Percentiles rank a stretch among this genome's conserved stretches.
Evolutionary conservation across 2,888 invertebrate genomes (phyloP).

Genomic region (Clostera curtula): DNA sequence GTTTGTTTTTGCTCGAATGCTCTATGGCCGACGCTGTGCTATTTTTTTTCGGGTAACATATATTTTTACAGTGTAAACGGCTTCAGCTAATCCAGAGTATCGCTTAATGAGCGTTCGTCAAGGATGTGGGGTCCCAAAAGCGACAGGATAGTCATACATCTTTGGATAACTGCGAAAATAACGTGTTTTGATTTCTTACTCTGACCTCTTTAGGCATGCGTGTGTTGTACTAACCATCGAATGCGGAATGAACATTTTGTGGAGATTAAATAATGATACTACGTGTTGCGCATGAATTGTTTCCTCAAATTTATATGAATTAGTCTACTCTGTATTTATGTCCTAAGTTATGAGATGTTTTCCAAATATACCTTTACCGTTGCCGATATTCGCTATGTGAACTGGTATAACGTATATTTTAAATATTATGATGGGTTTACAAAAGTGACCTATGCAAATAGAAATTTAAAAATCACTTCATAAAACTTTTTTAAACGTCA

Average conservation of each 20-base stretch:
- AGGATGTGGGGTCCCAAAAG: conserved; percentile 38
- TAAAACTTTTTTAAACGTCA: too few relatives aligned
- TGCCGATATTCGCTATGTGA: conserved; percentile 29
- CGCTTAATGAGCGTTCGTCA: conserved; percentile 42
- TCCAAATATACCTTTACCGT: conserved; percentile 14
- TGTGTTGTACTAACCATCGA: conserved; percentile 49
- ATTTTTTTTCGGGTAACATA: conserved; percentile 37
- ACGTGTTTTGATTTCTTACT: conserved; percentile 17
- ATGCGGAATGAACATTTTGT: conserved; percentile 24
- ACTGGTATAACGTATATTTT: conserved; percentile 4
- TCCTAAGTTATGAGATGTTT: conserved; percentile 18
- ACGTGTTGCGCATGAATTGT: conserved; percentile 16
- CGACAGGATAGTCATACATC: conserved; percentile 47
- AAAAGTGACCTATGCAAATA: too few relatives aligned
- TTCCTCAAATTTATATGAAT: conserved; percentile 12
- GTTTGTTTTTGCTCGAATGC: conserved; percentile 45
- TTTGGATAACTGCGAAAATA: conserved; percentile 22
- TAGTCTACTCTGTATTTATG: conserved; percentile 14
- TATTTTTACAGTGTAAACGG: conserved; percentile 42
- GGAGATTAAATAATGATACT: conserved; percentile 17
- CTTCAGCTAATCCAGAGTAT: conserved; percentile 52
- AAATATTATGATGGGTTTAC: too few relatives aligned
- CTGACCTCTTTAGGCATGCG: conserved; percentile 47
- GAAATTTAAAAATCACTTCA: too few relatives aligned
- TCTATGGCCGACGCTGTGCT: conserved; percentile 39